Base-by-base conservation (phyloP, 1,140 invertebrate species). In the Apocrypta bakeri region DNA sequence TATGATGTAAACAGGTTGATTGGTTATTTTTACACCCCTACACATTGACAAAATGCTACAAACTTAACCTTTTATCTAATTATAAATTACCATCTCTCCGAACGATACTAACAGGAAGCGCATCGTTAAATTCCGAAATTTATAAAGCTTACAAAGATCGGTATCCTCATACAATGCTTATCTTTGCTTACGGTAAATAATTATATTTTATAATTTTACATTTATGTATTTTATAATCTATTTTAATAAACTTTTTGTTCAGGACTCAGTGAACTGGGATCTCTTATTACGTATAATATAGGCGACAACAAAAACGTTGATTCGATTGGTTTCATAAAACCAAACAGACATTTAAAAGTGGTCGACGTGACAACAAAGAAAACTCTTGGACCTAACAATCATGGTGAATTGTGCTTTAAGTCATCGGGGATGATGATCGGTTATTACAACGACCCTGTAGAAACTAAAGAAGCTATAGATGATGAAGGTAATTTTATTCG, bases 321-420 rank as follows among this genome's bases (percentile, higher is more conserved):
- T 72, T 82, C 81, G 1, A 29, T 74, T 77, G 81, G 81, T 25
- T 27, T 27, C 17, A n/a, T 77, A 17, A 2, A 4, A n/a, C 40
- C 64, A 24, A 25, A 75, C 31, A 71, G 64, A 56, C 21, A 83
- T 24, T 33, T 83, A 21, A 83, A 83, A 75, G 29, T 83, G 12
- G 11, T 74, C 12, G 76, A 82, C 6, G 21, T 72, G 61, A 77
- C 81, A 68, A 48, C 48, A 9, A 75, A 80, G 37, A 81, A 75
- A 66, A 85, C 86, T 85, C 79, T 89, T 14, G 85, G 84, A 24
- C n/a, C 82, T 0, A 77, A 85, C 29, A 72, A 89, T 72, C 27
- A 75, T 0, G 88, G 88, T 21, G 88, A 89, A 81, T 78, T 90
- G 68, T 87, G 82, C 33, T 79, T 88, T 7, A 79, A 76, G n/a